Percentiles rank a stretch among this genome's conserved stretches.
phyloP scores from a whole-genome alignment of 2,797 vertebrate species.

The Antennarius maculatus region DNA sequence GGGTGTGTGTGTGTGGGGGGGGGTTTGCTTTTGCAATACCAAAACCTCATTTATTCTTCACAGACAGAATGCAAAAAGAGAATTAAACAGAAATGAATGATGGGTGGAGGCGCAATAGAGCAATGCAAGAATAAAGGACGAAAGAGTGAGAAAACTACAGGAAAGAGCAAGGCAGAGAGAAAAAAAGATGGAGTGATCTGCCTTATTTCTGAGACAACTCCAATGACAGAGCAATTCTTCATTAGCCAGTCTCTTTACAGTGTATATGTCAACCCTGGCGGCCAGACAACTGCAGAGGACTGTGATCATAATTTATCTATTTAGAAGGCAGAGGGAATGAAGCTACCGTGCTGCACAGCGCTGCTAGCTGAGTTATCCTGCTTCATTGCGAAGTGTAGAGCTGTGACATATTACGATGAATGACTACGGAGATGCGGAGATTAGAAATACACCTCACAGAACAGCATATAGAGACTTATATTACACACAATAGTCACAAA shows the following conservation, averaged over 20 bases:
- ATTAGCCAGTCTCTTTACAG: constrained; percentile 74
- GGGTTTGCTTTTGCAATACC: constrained; percentile 54
- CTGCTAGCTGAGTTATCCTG: constrained; percentile 55
- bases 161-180: constrained; percentile 30
- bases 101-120: constrained; percentile 60
- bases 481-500: constrained; percentile 34
- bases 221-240: constrained; percentile 72
- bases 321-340: constrained; percentile 62
- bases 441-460: constrained; percentile 51
- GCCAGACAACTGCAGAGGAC: constrained; percentile 68
- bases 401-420: constrained; percentile 58
- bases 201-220: constrained; percentile 67
- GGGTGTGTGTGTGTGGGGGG: neutral
- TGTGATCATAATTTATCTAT: constrained; percentile 76
- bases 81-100: constrained; percentile 62
- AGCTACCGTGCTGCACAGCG: constrained; percentile 39
- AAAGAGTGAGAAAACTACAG: constrained; percentile 54
- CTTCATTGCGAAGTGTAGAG: constrained; percentile 48
- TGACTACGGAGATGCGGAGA: constrained; percentile 53
- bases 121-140: constrained; percentile 52
- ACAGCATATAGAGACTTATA: constrained; percentile 58
- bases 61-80: constrained; percentile 57
- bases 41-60: constrained; percentile 65
- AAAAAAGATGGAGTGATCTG: constrained; percentile 64
- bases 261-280: constrained; percentile 70